Conservation (phyloP, 1,140 invertebrate genomes). For the Orchestia grillus region DNA sequence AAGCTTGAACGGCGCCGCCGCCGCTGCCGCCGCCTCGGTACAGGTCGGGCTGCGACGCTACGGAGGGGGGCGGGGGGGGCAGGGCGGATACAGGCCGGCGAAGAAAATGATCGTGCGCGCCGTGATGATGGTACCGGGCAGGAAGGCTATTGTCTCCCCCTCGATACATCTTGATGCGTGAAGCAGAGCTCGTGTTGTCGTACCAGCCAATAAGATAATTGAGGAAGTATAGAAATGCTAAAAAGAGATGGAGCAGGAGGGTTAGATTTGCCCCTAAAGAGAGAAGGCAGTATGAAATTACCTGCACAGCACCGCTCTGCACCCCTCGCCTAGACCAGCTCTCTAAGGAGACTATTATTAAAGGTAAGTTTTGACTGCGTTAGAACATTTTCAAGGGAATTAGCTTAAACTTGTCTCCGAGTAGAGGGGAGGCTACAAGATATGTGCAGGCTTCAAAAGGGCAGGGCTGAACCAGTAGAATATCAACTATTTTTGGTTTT, state of each 20-base stretch:
- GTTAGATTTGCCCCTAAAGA: too few relatives aligned
- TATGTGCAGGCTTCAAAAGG: not conserved
- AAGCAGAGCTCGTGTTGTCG: not conserved
- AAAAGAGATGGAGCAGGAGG: not conserved
- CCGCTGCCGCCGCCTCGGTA: slow-evolving; percentile 59
- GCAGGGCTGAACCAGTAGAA: not conserved
- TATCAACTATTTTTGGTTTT: slow-evolving; percentile 16
- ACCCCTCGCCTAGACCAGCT: slow-evolving; percentile 40
- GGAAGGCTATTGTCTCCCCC: slow-evolving; percentile 62
- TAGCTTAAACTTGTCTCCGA: not conserved
- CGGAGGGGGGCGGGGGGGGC: slow-evolving; percentile 65
- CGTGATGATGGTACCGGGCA: slow-evolving; percentile 66
- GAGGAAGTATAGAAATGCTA: not conserved
- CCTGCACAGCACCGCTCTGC: slow-evolving; percentile 51
- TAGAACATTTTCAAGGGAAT: slow-evolving; percentile 10
- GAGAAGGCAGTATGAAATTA: slow-evolving; percentile 5
- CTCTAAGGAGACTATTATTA: slow-evolving; percentile 31
- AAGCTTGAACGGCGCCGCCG: slow-evolving; percentile 57
- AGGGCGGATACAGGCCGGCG: slow-evolving; percentile 60
- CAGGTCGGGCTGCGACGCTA: slow-evolving; percentile 60
- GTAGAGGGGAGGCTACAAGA: not conserved
- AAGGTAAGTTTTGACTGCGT: not conserved
- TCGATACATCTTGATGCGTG: slow-evolving; percentile 28
- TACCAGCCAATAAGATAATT: not conserved
- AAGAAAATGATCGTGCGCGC: slow-evolving; percentile 63